Evolutionary conservation across 2,113 vertebrate species (phyloP).

Genomic region (Tragelaphus imberbis): DNA sequence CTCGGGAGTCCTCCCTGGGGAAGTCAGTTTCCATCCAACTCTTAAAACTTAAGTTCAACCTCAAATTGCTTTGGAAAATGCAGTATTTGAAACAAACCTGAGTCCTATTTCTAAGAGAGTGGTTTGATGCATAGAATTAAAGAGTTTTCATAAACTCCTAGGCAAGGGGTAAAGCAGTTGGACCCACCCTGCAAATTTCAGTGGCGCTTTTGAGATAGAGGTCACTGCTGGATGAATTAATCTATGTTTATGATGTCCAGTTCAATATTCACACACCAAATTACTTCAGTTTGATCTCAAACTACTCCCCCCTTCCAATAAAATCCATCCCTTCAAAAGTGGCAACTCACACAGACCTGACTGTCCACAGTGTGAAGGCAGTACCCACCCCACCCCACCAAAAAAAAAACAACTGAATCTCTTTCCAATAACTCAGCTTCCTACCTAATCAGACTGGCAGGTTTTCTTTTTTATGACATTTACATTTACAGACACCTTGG

Average conservation of each 20-base stretch:
- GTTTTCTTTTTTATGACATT: background rate
- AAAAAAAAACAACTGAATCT: fast-evolving
- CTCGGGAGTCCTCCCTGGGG: too few species aligned
- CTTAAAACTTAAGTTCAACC: background rate
- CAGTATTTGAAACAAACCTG: background rate
- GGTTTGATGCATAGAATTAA: background rate
- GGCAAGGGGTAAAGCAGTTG: background rate
- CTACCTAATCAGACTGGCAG: background rate
- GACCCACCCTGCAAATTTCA: background rate
- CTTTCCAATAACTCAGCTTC: background rate
- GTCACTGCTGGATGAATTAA: background rate
- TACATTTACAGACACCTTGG: background rate
- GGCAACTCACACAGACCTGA: background rate
- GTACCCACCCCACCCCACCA: background rate
- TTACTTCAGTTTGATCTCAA: background rate
- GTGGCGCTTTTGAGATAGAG: background rate
- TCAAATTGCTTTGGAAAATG: background rate
- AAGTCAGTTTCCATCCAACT: background rate
- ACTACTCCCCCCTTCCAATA: background rate
- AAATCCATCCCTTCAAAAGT: background rate
- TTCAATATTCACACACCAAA: background rate
- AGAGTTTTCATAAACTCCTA: background rate
- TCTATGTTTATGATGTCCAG: too few species aligned
- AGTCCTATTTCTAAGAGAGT: background rate
- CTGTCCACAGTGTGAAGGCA: background rate